Conservation (phyloP, 2,888 invertebrate genomes). For the Drosophila nigritarsus region DNA sequence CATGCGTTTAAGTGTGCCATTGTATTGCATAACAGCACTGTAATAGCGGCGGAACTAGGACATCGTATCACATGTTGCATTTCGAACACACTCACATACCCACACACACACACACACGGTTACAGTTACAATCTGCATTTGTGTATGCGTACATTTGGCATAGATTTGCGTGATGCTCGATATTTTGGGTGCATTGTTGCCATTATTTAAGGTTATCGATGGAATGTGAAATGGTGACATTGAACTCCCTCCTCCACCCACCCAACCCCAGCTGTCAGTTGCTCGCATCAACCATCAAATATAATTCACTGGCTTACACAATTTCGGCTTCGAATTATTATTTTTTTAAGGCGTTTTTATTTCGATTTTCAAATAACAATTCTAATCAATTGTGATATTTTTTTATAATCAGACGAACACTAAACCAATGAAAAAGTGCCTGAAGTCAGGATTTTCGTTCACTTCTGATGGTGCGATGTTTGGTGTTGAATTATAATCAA, state of each 20-base stretch:
- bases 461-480: neutral
- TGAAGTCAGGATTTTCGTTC: neutral
- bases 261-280: slow-evolving; percentile 6
- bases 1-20: slow-evolving; percentile 74
- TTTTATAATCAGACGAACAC: neutral
- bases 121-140: slow-evolving; percentile 15
- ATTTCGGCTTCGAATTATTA: slow-evolving; percentile 28
- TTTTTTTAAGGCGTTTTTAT: slow-evolving; percentile 18
- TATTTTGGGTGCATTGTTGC: slow-evolving; percentile 44
- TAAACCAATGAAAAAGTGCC: neutral
- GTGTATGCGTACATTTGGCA: slow-evolving; percentile 51
- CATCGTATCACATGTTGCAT: slow-evolving; percentile 84
- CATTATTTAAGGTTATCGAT: slow-evolving; percentile 15
- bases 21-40: slow-evolving; percentile 78
- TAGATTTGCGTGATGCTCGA: slow-evolving; percentile 56
- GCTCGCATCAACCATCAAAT: slow-evolving; percentile 32
- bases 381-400: slow-evolving; percentile 19
- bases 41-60: slow-evolving; percentile 81
- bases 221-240: neutral
- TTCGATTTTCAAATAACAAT: slow-evolving; percentile 10
- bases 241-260: neutral
- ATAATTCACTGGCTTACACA: slow-evolving; percentile 31
- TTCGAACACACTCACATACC: slow-evolving; percentile 47
- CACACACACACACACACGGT: slow-evolving; percentile 22
- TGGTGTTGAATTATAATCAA: neutral